phyloP scores from a whole-genome alignment of 2,888 invertebrate species.

The Rugalucina vietnamica region DNA sequence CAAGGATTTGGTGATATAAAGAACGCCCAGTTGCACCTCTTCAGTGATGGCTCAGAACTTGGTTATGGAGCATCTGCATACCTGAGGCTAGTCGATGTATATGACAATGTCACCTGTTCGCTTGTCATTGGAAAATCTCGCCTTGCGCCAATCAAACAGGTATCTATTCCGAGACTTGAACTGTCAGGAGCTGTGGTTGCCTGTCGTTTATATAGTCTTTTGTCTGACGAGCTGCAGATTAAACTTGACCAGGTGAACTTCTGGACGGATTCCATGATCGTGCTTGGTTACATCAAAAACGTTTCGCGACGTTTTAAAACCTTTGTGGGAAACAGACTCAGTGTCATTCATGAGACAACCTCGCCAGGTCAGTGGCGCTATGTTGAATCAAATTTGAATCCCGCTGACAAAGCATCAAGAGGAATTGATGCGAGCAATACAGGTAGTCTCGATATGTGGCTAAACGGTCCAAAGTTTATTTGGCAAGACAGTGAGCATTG shows the following conservation, averaged over 20 bases:
- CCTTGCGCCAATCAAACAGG: slow-evolving; percentile 38
- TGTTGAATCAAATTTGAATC: slow-evolving; percentile 12
- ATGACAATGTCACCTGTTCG: slow-evolving; percentile 21
- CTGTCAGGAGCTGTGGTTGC: slow-evolving; percentile 32
- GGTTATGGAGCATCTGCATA: slow-evolving; percentile 47
- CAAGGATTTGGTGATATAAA: slow-evolving; percentile 1
- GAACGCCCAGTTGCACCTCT: slow-evolving; percentile 48
- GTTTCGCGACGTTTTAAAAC: slow-evolving; percentile 39
- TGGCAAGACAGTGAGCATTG: not conserved
- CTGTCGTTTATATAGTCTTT: slow-evolving; percentile 3
- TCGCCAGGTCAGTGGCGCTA: slow-evolving; percentile 35
- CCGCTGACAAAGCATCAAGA: slow-evolving; percentile 37
- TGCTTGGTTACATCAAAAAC: slow-evolving; percentile 43
- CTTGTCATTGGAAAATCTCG: slow-evolving; percentile 39
- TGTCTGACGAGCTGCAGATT: slow-evolving; percentile 15
- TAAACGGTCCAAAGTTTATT: slow-evolving; percentile 28
- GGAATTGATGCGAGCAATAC: slow-evolving; percentile 21
- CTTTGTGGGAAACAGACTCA: slow-evolving; percentile 44
- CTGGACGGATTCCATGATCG: slow-evolving; percentile 44
- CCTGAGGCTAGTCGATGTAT: slow-evolving; percentile 31
- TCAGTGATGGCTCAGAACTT: slow-evolving; percentile 49
- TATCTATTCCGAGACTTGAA: slow-evolving; percentile 35
- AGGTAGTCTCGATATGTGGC: not conserved
- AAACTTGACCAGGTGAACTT: not conserved
- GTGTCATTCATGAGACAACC: slow-evolving; percentile 30